phyloP scores from a whole-genome alignment of 2,888 invertebrate species.

The Anoncus sp. region DNA sequence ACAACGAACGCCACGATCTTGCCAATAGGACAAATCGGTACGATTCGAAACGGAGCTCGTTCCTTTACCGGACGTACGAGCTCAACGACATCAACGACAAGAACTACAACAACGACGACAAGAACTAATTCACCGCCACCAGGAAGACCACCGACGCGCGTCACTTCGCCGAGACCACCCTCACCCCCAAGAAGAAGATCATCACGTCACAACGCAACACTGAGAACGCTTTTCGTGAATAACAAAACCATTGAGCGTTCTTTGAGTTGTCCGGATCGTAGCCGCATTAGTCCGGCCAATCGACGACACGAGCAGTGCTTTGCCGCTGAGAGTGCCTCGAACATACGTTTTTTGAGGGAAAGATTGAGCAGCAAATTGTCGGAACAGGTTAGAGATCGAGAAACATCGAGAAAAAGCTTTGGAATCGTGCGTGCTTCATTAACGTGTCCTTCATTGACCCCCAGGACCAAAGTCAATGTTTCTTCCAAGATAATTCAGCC shows the following conservation, averaged over 20 bases:
- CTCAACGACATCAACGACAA: slow-evolving; percentile 44
- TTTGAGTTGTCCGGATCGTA: slow-evolving; percentile 76
- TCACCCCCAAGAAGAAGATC: slow-evolving; percentile 91
- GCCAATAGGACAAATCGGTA: slow-evolving; percentile 39
- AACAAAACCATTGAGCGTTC: slow-evolving; percentile 83
- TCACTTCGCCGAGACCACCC: slow-evolving; percentile 84
- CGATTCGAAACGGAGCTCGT: slow-evolving; percentile 32
- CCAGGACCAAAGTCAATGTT: slow-evolving; percentile 47
- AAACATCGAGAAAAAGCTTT: slow-evolving; percentile 56
- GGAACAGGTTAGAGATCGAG: slow-evolving; percentile 64
- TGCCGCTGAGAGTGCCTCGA: slow-evolving; percentile 82
- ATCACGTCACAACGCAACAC: slow-evolving; percentile 89
- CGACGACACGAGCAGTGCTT: slow-evolving; percentile 85
- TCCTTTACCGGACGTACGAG: slow-evolving; percentile 29
- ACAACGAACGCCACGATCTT: slow-evolving; percentile 78
- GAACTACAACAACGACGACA: slow-evolving; percentile 39
- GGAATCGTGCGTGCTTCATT: slow-evolving; percentile 65
- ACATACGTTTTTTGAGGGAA: slow-evolving; percentile 87
- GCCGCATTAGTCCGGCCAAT: slow-evolving; percentile 68
- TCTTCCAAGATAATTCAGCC: slow-evolving; percentile 44
- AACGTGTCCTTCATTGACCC: slow-evolving; percentile 64
- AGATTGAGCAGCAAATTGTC: slow-evolving; percentile 86
- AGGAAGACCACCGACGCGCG: slow-evolving; percentile 58
- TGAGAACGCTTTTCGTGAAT: slow-evolving; percentile 85
- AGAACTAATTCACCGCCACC: slow-evolving; percentile 58